phyloP scores from a whole-genome alignment of 2,797 vertebrate species.

The Caiman crocodilus region DNA sequence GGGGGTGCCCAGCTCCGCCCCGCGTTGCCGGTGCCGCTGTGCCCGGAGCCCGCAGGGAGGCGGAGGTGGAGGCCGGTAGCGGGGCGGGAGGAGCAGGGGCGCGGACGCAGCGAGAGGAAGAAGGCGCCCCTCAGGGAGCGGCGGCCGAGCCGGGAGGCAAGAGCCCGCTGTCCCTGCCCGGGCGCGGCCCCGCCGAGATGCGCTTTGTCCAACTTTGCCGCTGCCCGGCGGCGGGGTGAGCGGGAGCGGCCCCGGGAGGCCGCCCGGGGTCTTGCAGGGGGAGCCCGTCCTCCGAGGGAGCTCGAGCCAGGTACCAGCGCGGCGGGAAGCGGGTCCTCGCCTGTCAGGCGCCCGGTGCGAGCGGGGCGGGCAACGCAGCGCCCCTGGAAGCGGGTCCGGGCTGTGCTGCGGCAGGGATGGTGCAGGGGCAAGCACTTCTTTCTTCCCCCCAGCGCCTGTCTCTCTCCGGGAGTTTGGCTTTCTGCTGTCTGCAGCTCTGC shows the following conservation, averaged over 20 bases:
- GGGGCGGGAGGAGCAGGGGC: background rate
- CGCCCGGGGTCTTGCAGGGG: constrained; percentile 12
- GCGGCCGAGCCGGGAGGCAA: constrained; percentile 4
- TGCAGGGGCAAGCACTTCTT: too few relatives aligned
- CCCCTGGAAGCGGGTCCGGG: background rate
- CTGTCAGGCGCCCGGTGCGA: background rate
- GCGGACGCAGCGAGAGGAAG: background rate
- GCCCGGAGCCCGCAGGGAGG: background rate
- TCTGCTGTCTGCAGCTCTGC: too few relatives aligned
- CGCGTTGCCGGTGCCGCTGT: background rate
- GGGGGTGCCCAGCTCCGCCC: background rate
- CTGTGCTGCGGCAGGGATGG: constrained; percentile 15
- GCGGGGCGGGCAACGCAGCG: background rate
- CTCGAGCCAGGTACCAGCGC: constrained; percentile 23
- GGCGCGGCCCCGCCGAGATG: background rate
- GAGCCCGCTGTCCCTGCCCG: background rate
- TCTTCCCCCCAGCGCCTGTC: too few relatives aligned
- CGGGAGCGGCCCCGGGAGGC: constrained; percentile 1
- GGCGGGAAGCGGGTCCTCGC: background rate
- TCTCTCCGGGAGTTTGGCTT: too few relatives aligned
- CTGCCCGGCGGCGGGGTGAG: background rate
- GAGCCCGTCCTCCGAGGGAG: background rate
- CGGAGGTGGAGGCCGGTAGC: background rate
- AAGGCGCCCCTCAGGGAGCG: background rate
- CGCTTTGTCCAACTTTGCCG: constrained; percentile 63